Base-by-base conservation (phyloP, 2,888 invertebrate species). In the Leptopilina syphax region DNA sequence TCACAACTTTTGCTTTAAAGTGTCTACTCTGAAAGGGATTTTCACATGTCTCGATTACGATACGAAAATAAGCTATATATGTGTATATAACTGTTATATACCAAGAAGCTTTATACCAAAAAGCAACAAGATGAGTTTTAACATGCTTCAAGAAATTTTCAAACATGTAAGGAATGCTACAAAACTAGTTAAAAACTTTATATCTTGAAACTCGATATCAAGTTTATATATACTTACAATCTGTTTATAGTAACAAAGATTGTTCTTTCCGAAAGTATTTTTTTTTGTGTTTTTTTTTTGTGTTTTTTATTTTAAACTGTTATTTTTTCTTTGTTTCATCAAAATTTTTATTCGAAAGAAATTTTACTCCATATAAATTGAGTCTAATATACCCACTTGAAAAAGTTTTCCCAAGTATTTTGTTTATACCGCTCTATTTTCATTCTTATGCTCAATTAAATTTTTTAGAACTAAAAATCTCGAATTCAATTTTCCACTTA, bases 151-250 rank as follows among this genome's bases (percentile, higher is more conserved):
- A 7, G 34, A 73, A 73, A 73, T 57, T 27, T 34, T 54, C 13
- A 57, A 34, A 73, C n/a, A 73, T n/a, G 34, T 73, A n/a, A 57
- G 24, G n/a, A 73, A 73, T 73, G 34, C 34, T 34, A 57, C 54
- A 73, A 73, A 73, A 57, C 57, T 57, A 57, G 57, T 57, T 57
- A 70, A 27, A 73, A 57, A 70, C 70, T 70, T 70, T 27, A 68
- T 24, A 6, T 8, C 18, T 27, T 54, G 24, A 54, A 70, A 70
- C 24, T 70, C 54, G 12, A 13, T 47, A 44, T n/a, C 44, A 24
- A 44, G 8, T 50, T 68, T 47, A 44, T 68, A 44, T 68, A 68
- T 68, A n/a, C 18, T 63, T 63, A 13, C 41, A n/a, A 67, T 44
- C 41, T n/a, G n/a, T 67, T 67, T 44, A 44, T 44, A 67, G 41